A percentile compares a stretch with the other conserved stretches of the same genome.
These are phyloP conservation scores for Tapera naevia DNA, from an alignment of 2,797 vertebrate genomes.

Conservation along the genomic window DNA sequence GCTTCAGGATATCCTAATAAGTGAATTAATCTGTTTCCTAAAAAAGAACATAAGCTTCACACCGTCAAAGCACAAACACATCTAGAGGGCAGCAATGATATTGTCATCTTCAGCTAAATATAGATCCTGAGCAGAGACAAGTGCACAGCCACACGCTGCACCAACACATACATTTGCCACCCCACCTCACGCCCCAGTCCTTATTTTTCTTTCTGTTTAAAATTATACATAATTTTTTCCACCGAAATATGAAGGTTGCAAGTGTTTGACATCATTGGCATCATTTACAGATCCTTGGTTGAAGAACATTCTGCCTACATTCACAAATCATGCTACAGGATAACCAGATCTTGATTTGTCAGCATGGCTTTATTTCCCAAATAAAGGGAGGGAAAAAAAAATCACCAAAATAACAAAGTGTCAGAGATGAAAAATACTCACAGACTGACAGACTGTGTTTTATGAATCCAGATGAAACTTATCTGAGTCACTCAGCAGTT, in stretches of 20 bases:
- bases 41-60: constrained; percentile 35
- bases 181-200: no score
- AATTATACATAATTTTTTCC: neutral
- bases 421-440: neutral
- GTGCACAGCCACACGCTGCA: constrained; percentile 23
- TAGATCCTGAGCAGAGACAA: constrained; percentile 41
- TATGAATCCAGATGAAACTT: neutral
- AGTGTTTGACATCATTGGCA: neutral
- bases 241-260: neutral
- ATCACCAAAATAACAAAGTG: neutral
- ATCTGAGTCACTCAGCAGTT: constrained; percentile 39
- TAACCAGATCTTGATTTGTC: neutral
- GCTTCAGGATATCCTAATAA: constrained; percentile 28
- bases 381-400: neutral
- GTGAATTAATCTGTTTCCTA: constrained; percentile 34
- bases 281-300: neutral
- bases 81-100: constrained; percentile 63
- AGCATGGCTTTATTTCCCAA: neutral
- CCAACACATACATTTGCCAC: neutral
- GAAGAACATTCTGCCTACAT: neutral
- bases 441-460: constrained; percentile 24
- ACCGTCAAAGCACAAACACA: constrained; percentile 37
- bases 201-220: neutral
- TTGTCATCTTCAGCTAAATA: constrained; percentile 50
- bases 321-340: neutral